phyloP scores from a whole-genome alignment of 2,888 invertebrate species.

The Ischnura elegans region DNA sequence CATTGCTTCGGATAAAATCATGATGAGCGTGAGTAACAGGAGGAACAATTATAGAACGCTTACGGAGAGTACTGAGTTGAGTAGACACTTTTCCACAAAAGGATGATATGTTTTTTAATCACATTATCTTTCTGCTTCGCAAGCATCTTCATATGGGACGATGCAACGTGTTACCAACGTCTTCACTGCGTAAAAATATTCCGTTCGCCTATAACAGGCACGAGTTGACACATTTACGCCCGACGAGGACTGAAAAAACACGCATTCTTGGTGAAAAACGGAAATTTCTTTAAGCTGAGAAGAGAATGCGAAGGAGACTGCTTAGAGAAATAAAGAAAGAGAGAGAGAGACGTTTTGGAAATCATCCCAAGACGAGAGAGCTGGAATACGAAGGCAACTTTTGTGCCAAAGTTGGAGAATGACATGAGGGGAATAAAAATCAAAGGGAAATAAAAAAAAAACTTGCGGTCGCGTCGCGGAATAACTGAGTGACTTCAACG shows the following conservation, averaged over 20 bases:
- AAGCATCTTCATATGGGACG: neutral
- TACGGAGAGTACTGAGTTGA: neutral
- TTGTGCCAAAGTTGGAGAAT: conserved; percentile 18
- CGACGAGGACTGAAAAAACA: neutral
- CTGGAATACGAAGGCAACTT: neutral
- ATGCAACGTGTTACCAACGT: neutral
- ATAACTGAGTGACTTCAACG: conserved; percentile 27
- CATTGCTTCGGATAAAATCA: neutral
- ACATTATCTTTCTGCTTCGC: neutral
- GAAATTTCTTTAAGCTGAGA: neutral
- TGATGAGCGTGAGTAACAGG: neutral
- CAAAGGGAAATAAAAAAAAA: neutral
- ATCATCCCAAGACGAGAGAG: neutral
- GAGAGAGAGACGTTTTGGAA: neutral
- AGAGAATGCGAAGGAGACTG: neutral
- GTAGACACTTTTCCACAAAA: neutral
- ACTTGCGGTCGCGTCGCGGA: neutral
- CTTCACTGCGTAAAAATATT: neutral
- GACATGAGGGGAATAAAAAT: neutral
- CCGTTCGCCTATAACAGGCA: neutral
- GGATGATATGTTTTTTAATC: neutral
- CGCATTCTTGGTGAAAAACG: neutral
- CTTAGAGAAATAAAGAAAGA: too few species aligned
- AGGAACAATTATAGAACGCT: neutral
- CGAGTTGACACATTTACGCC: neutral